Evolutionary conservation across 2,888 invertebrate genomes (phyloP).

Genomic region (Nineta flava): DNA sequence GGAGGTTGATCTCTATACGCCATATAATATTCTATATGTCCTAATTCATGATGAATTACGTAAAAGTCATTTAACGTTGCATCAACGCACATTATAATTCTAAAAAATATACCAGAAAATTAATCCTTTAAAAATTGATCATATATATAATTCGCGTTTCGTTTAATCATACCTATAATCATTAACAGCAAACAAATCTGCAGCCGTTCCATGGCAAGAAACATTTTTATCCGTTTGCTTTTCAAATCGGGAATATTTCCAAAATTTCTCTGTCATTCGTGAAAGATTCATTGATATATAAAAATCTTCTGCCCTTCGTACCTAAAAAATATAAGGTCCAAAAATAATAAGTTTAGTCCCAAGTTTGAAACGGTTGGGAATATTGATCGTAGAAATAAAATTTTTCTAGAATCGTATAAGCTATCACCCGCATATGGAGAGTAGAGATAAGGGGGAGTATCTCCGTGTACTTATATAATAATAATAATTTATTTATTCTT

Average conservation of each 20-base stretch:
- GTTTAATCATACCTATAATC: conserved; percentile 42
- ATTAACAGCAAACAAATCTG: conserved; percentile 46
- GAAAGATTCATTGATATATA: conserved; percentile 47
- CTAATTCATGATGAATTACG: conserved; percentile 56
- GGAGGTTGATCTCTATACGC: conserved; percentile 45
- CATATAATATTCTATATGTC: conserved; percentile 60
- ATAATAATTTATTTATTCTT: no score
- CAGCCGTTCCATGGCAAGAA: conserved; percentile 57
- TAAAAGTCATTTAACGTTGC: conserved; percentile 44
- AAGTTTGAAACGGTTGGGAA: background rate
- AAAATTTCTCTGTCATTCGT: conserved; percentile 42
- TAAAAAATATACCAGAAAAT: conserved; percentile 21
- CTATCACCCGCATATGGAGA: no score
- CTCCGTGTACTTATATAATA: no score
- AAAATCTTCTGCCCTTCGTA: conserved; percentile 45
- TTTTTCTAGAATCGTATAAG: background rate
- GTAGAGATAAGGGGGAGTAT: no score
- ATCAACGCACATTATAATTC: conserved; percentile 47
- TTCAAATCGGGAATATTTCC: conserved; percentile 40
- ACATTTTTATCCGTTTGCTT: conserved; percentile 18
- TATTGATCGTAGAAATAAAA: background rate
- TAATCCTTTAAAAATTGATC: background rate
- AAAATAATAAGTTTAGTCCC: background rate
- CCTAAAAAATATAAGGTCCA: conserved; percentile 19
- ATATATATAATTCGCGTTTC: conserved; percentile 7